These are phyloP conservation scores for Glareola pratincola DNA, from an alignment of 2,113 vertebrate species.

Conservation along the genomic window DNA sequence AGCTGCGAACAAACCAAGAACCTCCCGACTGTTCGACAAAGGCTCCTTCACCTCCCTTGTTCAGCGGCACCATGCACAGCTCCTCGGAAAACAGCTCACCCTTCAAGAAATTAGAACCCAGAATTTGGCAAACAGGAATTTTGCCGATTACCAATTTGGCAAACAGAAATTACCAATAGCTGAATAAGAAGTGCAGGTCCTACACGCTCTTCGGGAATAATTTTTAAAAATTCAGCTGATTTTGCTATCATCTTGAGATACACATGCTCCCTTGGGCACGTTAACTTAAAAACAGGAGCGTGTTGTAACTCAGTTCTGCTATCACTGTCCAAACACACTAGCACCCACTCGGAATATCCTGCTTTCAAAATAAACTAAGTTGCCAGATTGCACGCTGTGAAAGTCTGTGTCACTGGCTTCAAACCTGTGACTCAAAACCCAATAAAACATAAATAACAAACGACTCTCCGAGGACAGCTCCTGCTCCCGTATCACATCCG, in stretches of 20 bases:
- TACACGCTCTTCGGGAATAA: accelerated
- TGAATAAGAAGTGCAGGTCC: background rate
- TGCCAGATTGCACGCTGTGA: background rate
- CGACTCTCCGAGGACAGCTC: background rate
- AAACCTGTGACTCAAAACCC: constrained; percentile 1
- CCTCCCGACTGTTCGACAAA: background rate
- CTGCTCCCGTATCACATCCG: background rate
- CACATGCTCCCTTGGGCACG: background rate
- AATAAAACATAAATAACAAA: background rate
- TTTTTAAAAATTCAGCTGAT: background rate
- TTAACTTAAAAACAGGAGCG: background rate
- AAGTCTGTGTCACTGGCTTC: background rate
- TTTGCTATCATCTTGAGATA: background rate
- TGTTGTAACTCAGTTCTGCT: background rate
- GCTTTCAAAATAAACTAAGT: background rate
- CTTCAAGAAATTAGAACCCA: background rate
- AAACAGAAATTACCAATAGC: background rate
- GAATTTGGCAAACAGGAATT: background rate
- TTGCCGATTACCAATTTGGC: background rate
- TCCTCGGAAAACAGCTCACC: background rate
- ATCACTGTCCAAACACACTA: background rate
- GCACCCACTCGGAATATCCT: background rate
- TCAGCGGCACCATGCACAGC: background rate
- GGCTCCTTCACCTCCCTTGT: background rate
- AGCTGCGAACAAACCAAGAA: background rate